Percentiles rank a stretch among this genome's conserved stretches.
phyloP scores from a whole-genome alignment of 2,888 invertebrate species.

The Argyresthia goedartella region DNA sequence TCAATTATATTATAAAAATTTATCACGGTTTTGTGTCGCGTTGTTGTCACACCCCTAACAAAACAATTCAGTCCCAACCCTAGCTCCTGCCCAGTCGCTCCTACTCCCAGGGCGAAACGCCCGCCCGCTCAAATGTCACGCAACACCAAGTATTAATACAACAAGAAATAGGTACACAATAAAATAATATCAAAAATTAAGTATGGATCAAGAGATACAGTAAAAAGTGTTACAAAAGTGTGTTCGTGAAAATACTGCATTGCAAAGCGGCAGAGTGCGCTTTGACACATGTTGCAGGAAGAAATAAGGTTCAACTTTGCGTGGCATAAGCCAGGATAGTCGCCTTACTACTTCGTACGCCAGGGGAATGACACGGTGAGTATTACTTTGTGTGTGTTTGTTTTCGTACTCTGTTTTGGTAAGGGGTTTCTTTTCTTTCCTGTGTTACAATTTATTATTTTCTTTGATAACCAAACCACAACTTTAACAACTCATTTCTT shows the following conservation, averaged over 20 bases:
- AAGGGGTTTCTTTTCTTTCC: too few relatives aligned
- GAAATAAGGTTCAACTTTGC: conserved; percentile 58
- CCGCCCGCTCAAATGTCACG: not conserved
- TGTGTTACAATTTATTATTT: not conserved
- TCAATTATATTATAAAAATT: too few relatives aligned
- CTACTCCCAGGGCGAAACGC: not conserved
- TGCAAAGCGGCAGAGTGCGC: conserved; percentile 11
- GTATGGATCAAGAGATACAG: not conserved
- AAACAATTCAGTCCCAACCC: too few relatives aligned
- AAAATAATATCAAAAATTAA: not conserved
- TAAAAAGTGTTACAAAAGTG: too few relatives aligned
- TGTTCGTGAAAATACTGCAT: too few relatives aligned
- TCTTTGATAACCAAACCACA: not conserved
- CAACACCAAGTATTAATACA: not conserved
- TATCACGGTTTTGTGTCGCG: too few relatives aligned
- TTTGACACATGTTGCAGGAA: conserved; percentile 61
- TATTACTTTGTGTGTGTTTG: conserved; percentile 11
- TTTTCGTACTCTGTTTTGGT: not conserved
- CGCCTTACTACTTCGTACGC: conserved; percentile 36
- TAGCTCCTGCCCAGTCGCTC: too few relatives aligned
- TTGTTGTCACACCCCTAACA: too few relatives aligned
- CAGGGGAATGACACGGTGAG: conserved; percentile 59
- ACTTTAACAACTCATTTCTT: too few relatives aligned
- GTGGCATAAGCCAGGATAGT: conserved; percentile 65
- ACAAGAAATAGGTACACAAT: not conserved